Evolutionary conservation across 2,888 invertebrate species (phyloP), one percentile per base, ranked within the genome.

Genomic region (Tyria jacobaeae): DNA sequence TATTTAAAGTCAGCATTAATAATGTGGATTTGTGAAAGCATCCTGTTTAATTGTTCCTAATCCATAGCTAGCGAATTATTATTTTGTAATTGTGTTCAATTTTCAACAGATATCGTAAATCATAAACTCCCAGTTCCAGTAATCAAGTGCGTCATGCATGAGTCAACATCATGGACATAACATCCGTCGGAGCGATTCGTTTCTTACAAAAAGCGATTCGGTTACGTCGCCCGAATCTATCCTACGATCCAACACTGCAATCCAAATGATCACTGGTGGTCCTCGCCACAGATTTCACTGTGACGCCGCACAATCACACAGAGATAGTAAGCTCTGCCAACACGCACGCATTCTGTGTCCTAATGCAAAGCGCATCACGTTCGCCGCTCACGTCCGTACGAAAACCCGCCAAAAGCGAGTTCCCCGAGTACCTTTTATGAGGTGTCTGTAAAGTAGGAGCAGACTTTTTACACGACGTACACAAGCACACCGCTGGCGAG

Each of bases 231-330:
- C 74, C 83, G 79, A 81, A 79, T 81, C 84, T 83, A 88, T 90
- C 88, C 88, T 86, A 88, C 78, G 79, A 92, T 92, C 91, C 92
- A 90, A 89, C 93, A 94, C 93, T 94, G 93, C 93, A 94, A 94
- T 94, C 93, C 93, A 93, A 92, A 87, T 88, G 88, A 87, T 87
- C 87, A 87, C 85, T 84, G 84, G 81, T 83, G 82, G 85, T 84
- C 82, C 79, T 81, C 78, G 85, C 76, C 86, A 88, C 89, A 87
- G 89, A 89, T 90, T 88, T 89, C 88, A 87, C 88, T 84, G 87
- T 83, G 85, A 79, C 85, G 82, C 75, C 84, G 83, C 77, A 81
- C 78, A 76, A 80, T 82, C 84, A 83, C 84, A 81, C 84, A 82
- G 75, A 75, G 64, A 64, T 50, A 62, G 52, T 66, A 68, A 70